These are phyloP conservation scores for Pontoporia blainvillei DNA, from an alignment of 2,113 vertebrate genomes.

Conservation along the genomic window DNA sequence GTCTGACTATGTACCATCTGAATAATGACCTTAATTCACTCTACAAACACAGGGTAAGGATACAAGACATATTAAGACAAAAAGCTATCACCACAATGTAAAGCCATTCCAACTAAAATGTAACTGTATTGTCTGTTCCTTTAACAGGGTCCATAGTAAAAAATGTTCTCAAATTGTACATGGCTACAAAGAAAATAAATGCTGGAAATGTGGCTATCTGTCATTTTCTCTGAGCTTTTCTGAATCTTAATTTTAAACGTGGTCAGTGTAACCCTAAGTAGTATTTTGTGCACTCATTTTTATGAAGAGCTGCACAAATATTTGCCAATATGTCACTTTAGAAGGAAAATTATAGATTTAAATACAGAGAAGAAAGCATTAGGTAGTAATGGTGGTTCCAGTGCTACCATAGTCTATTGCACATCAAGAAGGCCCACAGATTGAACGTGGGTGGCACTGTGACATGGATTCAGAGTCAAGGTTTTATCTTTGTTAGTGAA, in stretches of 20 bases:
- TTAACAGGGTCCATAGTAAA: not conserved
- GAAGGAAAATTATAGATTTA: not conserved
- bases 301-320: not conserved
- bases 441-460: not conserved
- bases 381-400: not conserved
- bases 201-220: not conserved
- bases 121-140: not conserved
- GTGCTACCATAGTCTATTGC: not conserved
- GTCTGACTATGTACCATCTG: not conserved
- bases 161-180: not conserved
- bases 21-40: not conserved
- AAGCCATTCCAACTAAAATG: not conserved
- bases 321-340: not conserved
- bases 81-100: not conserved
- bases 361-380: not conserved
- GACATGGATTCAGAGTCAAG: not conserved
- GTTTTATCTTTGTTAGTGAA: not conserved
- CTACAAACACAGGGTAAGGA: not conserved
- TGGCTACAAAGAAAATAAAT: conserved; percentile 7
- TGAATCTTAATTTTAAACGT: conserved; percentile 5
- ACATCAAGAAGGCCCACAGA: not conserved
- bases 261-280: not conserved
- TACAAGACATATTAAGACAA: not conserved
- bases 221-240: not conserved
- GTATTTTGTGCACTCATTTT: not conserved